Evolutionary conservation across 2,797 vertebrate genomes (phyloP), one percentile per base, ranked within the genome.

Genomic region (Cheirogaleus major): DNA sequence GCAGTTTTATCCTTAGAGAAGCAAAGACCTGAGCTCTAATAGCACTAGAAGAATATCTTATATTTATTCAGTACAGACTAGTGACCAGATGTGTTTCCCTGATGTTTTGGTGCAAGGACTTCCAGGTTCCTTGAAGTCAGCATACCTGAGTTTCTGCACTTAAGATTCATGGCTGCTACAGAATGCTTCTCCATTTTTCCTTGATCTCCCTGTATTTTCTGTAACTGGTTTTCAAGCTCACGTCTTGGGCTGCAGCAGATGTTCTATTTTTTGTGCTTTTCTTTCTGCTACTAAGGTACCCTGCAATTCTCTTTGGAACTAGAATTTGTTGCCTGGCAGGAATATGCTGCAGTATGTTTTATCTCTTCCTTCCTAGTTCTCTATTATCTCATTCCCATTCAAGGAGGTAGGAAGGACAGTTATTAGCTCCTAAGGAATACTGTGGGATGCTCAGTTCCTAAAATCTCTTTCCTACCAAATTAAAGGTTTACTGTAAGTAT

Each of bases 301-400:
- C 4, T 27, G 67, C 48, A 97, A 52, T 89, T 89, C 38, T 94
- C 92, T 95, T 43, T 23, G 48, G 67, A 43, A 86, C 41, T 73
- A 70, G 30, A 89, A 65, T 8, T 52, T 41, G 38, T 14, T 82
- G 41, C n/a, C 25, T 70, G 55, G 48, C 27, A 69, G 80, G 55
- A 89, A 41, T 83, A 52, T 86, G 52, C n/a, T 50, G 22, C 55
- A 90, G 18, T 59, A 52, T 76, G 32, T 61, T 67, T 95, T 72
- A 30, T 27, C 4, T 89, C 67, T 91, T 96, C 89, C 80, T 95
- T 92, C 32, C 48, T 61, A 13, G 82, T 83, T 92, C 50, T 89
- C 50, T 92, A 61, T 70, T 41, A 78, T 73, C 25, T 85, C 32
- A 84, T 89, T 86, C 15, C 6, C 23, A 82, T 12, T 85, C 5